These are phyloP conservation scores for Euleptes europaea DNA, from an alignment of 2,113 vertebrate genomes.

Conservation along the genomic window DNA sequence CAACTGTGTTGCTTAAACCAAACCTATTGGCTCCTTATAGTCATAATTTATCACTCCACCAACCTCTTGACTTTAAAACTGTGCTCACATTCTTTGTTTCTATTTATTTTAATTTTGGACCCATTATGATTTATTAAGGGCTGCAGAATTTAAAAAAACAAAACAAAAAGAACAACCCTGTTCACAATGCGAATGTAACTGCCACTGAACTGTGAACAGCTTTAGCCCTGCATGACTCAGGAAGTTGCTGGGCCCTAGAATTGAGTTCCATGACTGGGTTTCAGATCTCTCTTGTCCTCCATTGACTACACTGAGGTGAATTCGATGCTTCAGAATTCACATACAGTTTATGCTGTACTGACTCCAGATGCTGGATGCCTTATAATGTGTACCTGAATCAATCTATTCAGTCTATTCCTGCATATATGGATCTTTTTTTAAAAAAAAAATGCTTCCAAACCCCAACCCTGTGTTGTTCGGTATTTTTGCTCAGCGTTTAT, in stretches of 20 bases:
- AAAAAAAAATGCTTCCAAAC: slow-evolving; percentile 22
- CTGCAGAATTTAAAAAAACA: background rate
- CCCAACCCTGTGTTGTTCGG: slow-evolving; percentile 35
- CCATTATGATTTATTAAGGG: slow-evolving; percentile 29
- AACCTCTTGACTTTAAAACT: slow-evolving; percentile 31
- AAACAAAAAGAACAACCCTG: slow-evolving; percentile 33
- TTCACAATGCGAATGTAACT: background rate
- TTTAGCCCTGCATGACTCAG: background rate
- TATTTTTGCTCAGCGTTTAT: slow-evolving; percentile 38
- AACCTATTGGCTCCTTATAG: slow-evolving; percentile 30
- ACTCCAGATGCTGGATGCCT: slow-evolving; percentile 55
- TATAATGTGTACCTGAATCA: slow-evolving; percentile 46
- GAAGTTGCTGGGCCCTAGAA: slow-evolving; percentile 25
- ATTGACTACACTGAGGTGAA: slow-evolving; percentile 28
- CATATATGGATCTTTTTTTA: slow-evolving; percentile 30
- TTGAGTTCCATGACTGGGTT: slow-evolving; percentile 27
- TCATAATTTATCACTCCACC: background rate
- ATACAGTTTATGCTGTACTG: slow-evolving; percentile 40
- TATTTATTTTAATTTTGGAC: slow-evolving; percentile 28
- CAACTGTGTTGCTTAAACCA: slow-evolving; percentile 49
- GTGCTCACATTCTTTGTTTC: slow-evolving; percentile 29
- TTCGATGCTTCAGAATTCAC: slow-evolving; percentile 26
- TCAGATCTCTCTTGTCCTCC: slow-evolving; percentile 34
- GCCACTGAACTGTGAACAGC: slow-evolving; percentile 6
- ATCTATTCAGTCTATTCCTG: slow-evolving; percentile 36